Evolutionary conservation across 2,888 invertebrate species (phyloP).

Genomic region (Coelogynopora nodosa): DNA sequence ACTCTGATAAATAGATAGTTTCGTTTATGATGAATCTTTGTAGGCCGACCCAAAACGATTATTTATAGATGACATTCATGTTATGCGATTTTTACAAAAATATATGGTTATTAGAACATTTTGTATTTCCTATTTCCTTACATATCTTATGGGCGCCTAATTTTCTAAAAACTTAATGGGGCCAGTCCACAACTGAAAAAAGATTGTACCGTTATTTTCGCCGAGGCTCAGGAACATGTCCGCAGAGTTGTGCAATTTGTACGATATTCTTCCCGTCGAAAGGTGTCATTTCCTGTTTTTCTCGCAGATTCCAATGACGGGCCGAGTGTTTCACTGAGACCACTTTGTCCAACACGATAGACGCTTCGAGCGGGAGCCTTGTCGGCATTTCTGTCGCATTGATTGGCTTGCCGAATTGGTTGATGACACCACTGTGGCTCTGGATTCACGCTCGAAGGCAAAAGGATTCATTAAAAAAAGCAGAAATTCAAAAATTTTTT

Average conservation of each 20-base stretch:
- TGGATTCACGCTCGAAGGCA: background rate
- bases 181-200: conserved; percentile 25
- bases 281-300: background rate
- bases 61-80: too few species aligned
- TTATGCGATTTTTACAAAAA: too few species aligned
- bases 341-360: background rate
- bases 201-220: conserved; percentile 5
- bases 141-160: conserved; percentile 26
- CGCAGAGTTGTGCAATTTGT: background rate
- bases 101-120: too few species aligned
- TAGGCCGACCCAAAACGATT: too few species aligned
- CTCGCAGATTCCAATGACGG: background rate
- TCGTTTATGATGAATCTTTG: too few species aligned
- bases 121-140: too few species aligned
- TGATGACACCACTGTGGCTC: background rate
- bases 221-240: background rate
- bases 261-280: background rate
- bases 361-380: background rate
- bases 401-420: background rate
- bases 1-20: too few species aligned
- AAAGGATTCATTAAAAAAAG: background rate
- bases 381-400: background rate
- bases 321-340: background rate
- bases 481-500: background rate
- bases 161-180: conserved; percentile 23